Evolutionary conservation across 1,140 invertebrate species (phyloP), one percentile per base, ranked within the genome.

Genomic region (Drosophila nigrodunni): DNA sequence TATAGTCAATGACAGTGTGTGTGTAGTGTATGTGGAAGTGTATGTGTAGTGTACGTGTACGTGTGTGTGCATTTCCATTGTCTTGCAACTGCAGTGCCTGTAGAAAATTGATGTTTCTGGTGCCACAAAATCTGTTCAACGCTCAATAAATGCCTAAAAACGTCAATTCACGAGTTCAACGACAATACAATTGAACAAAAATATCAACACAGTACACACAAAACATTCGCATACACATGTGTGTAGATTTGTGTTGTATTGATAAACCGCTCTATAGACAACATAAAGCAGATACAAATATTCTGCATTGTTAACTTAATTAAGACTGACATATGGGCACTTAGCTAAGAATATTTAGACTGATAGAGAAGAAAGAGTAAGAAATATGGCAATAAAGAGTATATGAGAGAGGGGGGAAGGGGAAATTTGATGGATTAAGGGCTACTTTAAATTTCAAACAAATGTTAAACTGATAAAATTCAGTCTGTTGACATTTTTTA

Each of bases 81-180:
- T 78, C 15, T 70, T 25, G 44, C 30, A 60, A 59, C 30, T 37
- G 46, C 47, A 54, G 7, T 37, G 37, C 18, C 71, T 10, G 13
- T 39, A 34, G 43, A 49, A 67, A 58, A 44, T 47, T 37, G 44
- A 47, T 4, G 18, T 41, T 58, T 21, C n/a, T 3, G 11, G 43
- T 21, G 44, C 47, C 52, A 41, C 54, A 60, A 60, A 73, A 52
- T 59, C 44, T 59, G 47, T 49, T 59, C 49, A 68, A 68, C 47
- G 30, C 49, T 68, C 71, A 54, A 60, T 60, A 59, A 73, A 68
- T 54, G 46, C 15, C 70, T 30, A 49, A 47, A 49, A 30, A 30
- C 37, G 64, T 68, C 55, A 41, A 67, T 58, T 55, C 55, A 67
- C 64, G 25, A 57, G 55, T 44, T 44, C 54, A 52, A 67, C 55